Evolutionary conservation across 2,888 invertebrate genomes (phyloP), one percentile per base, ranked within the genome.

Genomic region (Dynastes grantii): DNA sequence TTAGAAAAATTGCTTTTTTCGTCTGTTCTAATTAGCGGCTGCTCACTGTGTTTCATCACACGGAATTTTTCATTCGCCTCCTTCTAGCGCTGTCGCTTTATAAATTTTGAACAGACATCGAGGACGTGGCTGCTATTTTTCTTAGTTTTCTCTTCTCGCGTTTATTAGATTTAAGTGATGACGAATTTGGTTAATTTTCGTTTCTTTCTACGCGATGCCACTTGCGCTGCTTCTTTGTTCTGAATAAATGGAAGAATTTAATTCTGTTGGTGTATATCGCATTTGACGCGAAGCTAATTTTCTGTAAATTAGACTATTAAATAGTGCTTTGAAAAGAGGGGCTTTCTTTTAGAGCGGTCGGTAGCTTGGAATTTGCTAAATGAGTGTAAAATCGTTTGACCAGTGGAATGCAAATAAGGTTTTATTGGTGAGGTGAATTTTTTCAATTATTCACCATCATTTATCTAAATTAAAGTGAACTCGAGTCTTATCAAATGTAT

Each of bases 101-200:
- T 67, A 45, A 67, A 67, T 67, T 67, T 67, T 49, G 27, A 45
- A 67, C 67, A 22, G 49, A 67, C 49, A 45, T 49, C n/a, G 45
- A 49, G 49, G 11, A 32, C 45, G 67, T 11, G 67, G 16, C 49
- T 11, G 67, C 49, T 22, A 67, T 67, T 49, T 67, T 27, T 45
- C 67, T 67, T 49, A 49, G 16, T 45, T 45, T 27, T 67, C 49
- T 8, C 45, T 32, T 11, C 63, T 63, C 32, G 9, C n/a, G 13
- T 63, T 13, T 63, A 63, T 63, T 63, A 13, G 63, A 63, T 63
- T 63, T 32, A 32, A 13, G 63, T 32, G 32, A 63, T 5, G 22
- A 58, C 55, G 55, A 58, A 58, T 58, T 58, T 58, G 27, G 55
- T 58, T 58, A 58, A 58, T 58, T 58, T 3, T 37, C 37, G 40